Base-by-base conservation (phyloP, 2,888 invertebrate species). In the Caenorhabditis sulstoni region DNA sequence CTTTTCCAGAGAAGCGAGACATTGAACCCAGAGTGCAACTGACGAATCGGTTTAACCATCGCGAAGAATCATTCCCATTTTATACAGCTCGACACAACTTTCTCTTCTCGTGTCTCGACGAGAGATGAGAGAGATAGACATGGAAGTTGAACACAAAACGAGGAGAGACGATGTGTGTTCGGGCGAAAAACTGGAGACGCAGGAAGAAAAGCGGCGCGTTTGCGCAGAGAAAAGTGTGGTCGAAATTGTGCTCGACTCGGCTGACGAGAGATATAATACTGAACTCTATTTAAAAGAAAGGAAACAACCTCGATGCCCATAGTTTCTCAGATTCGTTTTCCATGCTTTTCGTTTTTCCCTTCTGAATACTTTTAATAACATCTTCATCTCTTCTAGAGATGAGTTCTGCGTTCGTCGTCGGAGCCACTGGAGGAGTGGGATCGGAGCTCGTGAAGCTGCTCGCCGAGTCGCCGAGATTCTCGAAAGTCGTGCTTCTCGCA, bases 341-440 rank as follows among this genome's bases (percentile, higher is more conserved):
- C 4, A 3, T 29, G 29, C 29, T 29, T 29, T 29, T 29, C 7
- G 4, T 29, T 29, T 3, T 29, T 7, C 7, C 3, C 7, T 29
- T 29, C 7, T 29, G 4, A 29, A 29, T n/a, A n/a, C n/a, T n/a
- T n/a, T n/a, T n/a, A 29, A 29, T 29, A 7, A 29, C 3, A 29
- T 29, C 29, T 5, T 29, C 7, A 29, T 29, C 29, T 7, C 3
- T 29, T 50, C 11, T 16, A 47, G 47, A 14, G 50, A 57, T 81
- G 79, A 88, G 87, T 57, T 86, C 88, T 8, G 92, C 92, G 0
- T 91, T 92, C 81, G 90, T 92, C 11, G 81, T 92, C 7, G 92
- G 92, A 7, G 92, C 91, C 64, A 91, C 92, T 1, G 92, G 92
- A 18, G 92, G 91, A 77, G 90, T 91, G 7, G 92, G 92, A 0